A percentile compares a stretch with the other conserved stretches of the same genome.
These are phyloP conservation scores for Apoda limacodes DNA, from an alignment of 2,888 invertebrate genomes.

Conservation along the genomic window DNA sequence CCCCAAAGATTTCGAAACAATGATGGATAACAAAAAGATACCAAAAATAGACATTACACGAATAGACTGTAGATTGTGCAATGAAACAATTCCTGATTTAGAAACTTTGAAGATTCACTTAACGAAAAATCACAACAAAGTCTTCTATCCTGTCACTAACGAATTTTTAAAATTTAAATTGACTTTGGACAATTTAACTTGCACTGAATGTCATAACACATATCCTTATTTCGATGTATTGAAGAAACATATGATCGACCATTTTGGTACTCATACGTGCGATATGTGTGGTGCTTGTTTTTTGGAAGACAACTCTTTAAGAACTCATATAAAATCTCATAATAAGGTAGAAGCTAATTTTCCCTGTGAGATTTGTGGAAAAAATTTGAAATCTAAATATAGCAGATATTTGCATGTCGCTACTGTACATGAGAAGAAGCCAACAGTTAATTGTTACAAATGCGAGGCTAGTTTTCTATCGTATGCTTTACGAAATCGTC, in stretches of 20 bases:
- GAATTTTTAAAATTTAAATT: constrained; percentile 49
- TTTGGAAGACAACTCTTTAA: constrained; percentile 48
- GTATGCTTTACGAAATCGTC: constrained; percentile 42
- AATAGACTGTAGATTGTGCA: constrained; percentile 50
- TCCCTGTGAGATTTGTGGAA: constrained; percentile 61
- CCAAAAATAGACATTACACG: constrained; percentile 55
- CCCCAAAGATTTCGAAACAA: constrained; percentile 37
- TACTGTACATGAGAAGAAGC: constrained; percentile 51
- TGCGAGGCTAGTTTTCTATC: constrained; percentile 51
- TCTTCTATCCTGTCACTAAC: constrained; percentile 33
- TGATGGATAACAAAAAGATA: constrained; percentile 46
- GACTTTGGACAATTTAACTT: constrained; percentile 38
- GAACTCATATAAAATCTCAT: constrained; percentile 51
- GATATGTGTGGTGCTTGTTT: constrained; percentile 59
- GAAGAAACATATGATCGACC: constrained; percentile 52
- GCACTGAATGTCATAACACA: constrained; percentile 42
- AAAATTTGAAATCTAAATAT: constrained; percentile 49
- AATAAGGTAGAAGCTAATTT: constrained; percentile 55
- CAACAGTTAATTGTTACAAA: constrained; percentile 50
- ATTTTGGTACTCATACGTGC: constrained; percentile 50
- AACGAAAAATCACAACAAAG: constrained; percentile 28
- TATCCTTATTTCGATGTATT: constrained; percentile 50
- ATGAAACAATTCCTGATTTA: constrained; percentile 41
- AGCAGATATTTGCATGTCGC: constrained; percentile 46
- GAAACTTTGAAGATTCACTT: constrained; percentile 40